Base-by-base conservation (phyloP, 92 coral and sea anemone genomes). In the Phenganax stokvisi region DNA sequence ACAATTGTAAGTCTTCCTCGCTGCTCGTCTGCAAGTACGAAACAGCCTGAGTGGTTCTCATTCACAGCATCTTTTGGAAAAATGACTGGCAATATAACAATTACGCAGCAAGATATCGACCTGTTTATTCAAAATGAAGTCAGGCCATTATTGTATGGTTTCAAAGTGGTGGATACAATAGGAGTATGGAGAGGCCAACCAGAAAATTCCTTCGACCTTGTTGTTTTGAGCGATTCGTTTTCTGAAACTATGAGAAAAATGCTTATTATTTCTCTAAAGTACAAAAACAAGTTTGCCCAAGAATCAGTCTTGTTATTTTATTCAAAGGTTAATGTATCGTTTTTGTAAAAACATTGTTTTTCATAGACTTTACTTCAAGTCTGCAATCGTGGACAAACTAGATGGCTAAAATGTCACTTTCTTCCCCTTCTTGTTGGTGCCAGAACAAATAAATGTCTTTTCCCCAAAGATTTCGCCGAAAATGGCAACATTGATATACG, bases 11-110 rank as follows among this genome's bases (percentile, higher is more conserved):
- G 2, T 37, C 3, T 37, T 37, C 5, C 47, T 37, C 47, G 47
- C 47, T 37, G 47, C 47, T 37, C 47, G 47, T 2, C 47, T 0
- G 47, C 47, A 37, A 37, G 47, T 37, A 37, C 47, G 47, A 37
- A 37, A 37, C 47, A 37, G 47, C 47, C 47, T 37, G 47, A 15
- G 25, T 79, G 74, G 73, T 79, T 16, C 31, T 9, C 44, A 1
- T 79, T 79, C 62, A 79, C 83, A 11, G 58, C 31, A 30, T 79
- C 83, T 7, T 79, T 79, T 64, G 83, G 83, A 0, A 79, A 79
- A 65, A 64, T 1, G 57, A 27, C 61, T 3, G 83, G 83, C 10
- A 62, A 17, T 25, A 17, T 10, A 7, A 20, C 74, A 52, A 79
- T 79, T 16, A 6, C 3, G 6, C 83, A 79, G 74, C 8, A 17